These are phyloP conservation scores for Sclerodermus sp. DNA, from an alignment of 2,888 invertebrate species.

Conservation along the genomic window DNA sequence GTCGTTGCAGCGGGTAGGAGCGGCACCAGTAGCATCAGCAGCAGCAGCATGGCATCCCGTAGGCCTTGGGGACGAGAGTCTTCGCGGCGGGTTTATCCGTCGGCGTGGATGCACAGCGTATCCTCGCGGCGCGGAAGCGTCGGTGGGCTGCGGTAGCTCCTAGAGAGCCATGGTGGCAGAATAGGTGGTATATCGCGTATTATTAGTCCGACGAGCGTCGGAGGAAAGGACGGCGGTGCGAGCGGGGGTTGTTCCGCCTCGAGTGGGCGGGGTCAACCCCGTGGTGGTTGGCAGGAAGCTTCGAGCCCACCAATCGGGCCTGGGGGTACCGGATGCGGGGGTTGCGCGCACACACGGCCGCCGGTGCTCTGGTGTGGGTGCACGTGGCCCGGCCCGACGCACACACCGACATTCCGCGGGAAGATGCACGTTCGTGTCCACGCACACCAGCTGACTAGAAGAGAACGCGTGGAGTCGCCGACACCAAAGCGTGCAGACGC, in stretches of 20 bases:
- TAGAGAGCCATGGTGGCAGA: constrained; percentile 51
- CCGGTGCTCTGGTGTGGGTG: not conserved
- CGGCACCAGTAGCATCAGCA: too few species aligned
- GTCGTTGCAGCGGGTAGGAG: too few species aligned
- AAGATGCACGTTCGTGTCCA: constrained; percentile 16
- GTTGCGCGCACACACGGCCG: constrained; percentile 36
- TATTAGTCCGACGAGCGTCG: constrained; percentile 45
- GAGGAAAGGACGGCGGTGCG: constrained; percentile 24
- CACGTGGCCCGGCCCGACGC: constrained; percentile 15
- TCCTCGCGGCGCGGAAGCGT: constrained; percentile 10
- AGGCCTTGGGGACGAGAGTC: too few species aligned
- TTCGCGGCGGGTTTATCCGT: constrained; percentile 16
- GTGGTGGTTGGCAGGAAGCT: constrained; percentile 38
- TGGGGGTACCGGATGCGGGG: constrained; percentile 20
- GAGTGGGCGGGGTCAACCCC: constrained; percentile 39
- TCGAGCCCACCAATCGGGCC: constrained; percentile 34
- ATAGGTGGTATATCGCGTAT: constrained; percentile 52
- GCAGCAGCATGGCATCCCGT: too few species aligned
- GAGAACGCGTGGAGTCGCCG: too few species aligned
- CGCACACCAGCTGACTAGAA: too few species aligned
- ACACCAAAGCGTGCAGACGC: constrained; percentile 25
- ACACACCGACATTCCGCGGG: constrained; percentile 6
- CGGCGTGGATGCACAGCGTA: constrained; percentile 8
- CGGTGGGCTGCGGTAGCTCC: constrained; percentile 13
- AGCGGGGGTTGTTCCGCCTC: constrained; percentile 41